phyloP scores from a whole-genome alignment of 1,140 invertebrate species.

The Caenorhabditis briggsae region DNA sequence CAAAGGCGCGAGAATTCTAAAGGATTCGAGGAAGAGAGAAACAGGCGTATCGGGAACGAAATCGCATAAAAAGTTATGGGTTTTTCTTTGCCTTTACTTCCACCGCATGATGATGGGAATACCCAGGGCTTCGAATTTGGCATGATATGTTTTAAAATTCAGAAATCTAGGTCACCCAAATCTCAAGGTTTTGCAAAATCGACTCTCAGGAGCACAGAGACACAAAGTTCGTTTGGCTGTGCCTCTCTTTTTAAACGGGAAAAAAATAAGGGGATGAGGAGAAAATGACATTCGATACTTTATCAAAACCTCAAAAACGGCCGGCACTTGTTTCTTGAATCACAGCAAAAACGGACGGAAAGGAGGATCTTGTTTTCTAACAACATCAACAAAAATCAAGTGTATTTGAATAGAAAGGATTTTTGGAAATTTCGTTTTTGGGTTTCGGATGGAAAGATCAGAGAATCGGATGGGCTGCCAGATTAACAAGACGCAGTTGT shows the following conservation, averaged over 20 bases:
- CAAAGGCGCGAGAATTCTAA: neutral
- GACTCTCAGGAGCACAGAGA: neutral
- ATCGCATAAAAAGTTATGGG: conserved; percentile 52
- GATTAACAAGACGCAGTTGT: too few species aligned
- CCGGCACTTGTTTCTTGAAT: neutral
- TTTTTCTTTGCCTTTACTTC: neutral
- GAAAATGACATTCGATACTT: conserved; percentile 23
- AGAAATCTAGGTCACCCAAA: neutral
- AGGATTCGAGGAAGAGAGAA: neutral
- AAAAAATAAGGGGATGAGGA: neutral
- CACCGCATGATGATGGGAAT: neutral
- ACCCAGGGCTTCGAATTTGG: too few species aligned
- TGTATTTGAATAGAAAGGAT: too few species aligned
- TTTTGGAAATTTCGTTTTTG: too few species aligned
- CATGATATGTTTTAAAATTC: too few species aligned
- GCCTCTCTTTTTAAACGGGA: conserved; percentile 16
- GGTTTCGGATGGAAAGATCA: too few species aligned
- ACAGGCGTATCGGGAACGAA: conserved; percentile 46
- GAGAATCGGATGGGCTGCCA: too few species aligned
- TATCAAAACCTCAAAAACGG: conserved; percentile 21
- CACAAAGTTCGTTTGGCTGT: neutral
- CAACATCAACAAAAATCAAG: too few species aligned
- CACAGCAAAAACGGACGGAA: neutral
- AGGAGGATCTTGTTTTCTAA: neutral
- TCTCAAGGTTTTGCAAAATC: neutral